Base-by-base conservation (phyloP, 1,140 invertebrate species). In the Tetranychus urticae region DNA sequence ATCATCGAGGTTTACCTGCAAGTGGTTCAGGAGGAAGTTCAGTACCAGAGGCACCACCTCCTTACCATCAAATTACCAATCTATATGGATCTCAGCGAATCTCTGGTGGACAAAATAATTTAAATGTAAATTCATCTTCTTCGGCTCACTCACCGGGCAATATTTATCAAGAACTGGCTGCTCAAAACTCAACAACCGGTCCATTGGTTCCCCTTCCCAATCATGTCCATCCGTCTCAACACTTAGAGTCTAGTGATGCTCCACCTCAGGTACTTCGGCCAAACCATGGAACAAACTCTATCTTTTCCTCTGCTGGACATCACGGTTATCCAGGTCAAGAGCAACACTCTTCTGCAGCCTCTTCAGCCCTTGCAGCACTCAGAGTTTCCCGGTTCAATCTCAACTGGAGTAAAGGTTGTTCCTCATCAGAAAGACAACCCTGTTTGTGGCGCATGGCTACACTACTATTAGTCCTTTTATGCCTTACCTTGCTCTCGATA, bases 361-460 rank as follows among this genome's bases (percentile, higher is more conserved):
- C 34, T 13, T 36, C 55, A 10, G 54, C 54, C 2, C 12, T 55
- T 12, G 54, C 54, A 6, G 55, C 55, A 36, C 14, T 48, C 7
- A 36, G 13, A 23, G 46, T 36, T n/a, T 59, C 58, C 31, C 13
- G 58, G n/a, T 48, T 59, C 33, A 34, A 83, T 45, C 85, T 86
- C 72, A 87, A 90, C 71, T 87, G 89, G 69, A 82, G 85, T 68
- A 90, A 91, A 76, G 84, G 83, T 64, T 77, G 86, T 65, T 45
- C 45, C 8, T 31, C 56, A 5, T n/a, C 13, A 80, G 85, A 35
- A 86, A 84, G 62, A 6, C 66, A 67, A 46, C 80, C 80, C 71
- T 92, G 88, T 73, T 85, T 83, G 58, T 91, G 88, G 85, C 86
- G 86, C 72, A 85, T 88, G 71, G 82, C 86, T 57, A 85, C 87